phyloP scores from a whole-genome alignment of 2,888 invertebrate genomes.

The Auanema freiburgensis region DNA sequence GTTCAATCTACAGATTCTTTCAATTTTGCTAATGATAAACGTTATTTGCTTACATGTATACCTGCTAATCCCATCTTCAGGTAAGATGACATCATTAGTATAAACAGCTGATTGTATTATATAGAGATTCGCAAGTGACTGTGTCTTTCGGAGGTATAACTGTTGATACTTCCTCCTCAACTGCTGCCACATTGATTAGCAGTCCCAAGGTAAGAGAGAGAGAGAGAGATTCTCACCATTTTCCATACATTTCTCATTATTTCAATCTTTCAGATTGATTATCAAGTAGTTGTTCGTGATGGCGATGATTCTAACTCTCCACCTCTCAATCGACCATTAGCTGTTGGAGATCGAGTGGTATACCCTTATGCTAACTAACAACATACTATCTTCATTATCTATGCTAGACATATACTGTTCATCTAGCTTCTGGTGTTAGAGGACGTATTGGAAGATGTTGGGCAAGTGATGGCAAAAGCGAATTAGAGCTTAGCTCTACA shows the following conservation, averaged over 20 bases:
- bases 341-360: constrained; percentile 61
- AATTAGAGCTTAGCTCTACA: constrained; percentile 56
- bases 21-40: constrained; percentile 45
- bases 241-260: not conserved
- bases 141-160: constrained; percentile 63
- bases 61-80: constrained; percentile 42
- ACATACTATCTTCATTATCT: constrained; percentile 6
- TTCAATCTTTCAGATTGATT: constrained; percentile 41
- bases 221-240: not conserved
- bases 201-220: constrained; percentile 1
- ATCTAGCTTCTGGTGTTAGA: constrained; percentile 20
- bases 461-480: constrained; percentile 58
- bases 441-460: constrained; percentile 59
- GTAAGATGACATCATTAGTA: constrained; percentile 8
- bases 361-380: constrained; percentile 13
- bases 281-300: constrained; percentile 54
- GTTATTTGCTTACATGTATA: constrained; percentile 56
- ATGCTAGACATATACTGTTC: constrained; percentile 47
- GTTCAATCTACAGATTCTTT: constrained; percentile 40
- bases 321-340: constrained; percentile 50
- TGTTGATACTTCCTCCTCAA: constrained; percentile 48
- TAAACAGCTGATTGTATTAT: not conserved
- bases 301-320: constrained; percentile 50
- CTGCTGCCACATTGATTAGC: constrained; percentile 23
- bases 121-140: constrained; percentile 52